Evolutionary conservation across 2,888 invertebrate genomes (phyloP).

Genomic region (Cetonia aurata): DNA sequence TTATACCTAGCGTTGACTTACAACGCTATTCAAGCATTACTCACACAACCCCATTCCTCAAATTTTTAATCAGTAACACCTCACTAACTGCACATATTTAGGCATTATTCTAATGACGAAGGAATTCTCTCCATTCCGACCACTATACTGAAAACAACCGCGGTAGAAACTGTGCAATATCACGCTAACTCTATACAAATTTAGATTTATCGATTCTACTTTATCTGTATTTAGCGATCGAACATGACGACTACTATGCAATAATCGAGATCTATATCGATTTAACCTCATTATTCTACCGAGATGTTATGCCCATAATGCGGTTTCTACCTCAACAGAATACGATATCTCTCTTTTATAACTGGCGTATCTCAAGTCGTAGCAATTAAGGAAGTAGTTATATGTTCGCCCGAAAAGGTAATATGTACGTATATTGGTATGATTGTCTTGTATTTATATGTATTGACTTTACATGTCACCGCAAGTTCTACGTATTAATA

Average conservation of each 20-base stretch:
- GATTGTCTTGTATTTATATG: not conserved
- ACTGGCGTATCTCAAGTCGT: constrained; percentile 19
- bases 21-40: no score
- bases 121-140: not conserved
- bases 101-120: no score
- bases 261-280: constrained; percentile 51
- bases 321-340: constrained; percentile 14
- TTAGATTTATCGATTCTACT: constrained; percentile 48
- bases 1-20: no score
- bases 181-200: constrained; percentile 12
- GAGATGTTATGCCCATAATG: constrained; percentile 9
- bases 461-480: constrained; percentile 9
- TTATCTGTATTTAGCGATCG: constrained; percentile 53
- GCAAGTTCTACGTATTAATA: constrained; percentile 19
- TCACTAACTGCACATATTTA: no score
- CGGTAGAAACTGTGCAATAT: constrained; percentile 11
- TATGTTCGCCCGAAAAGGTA: constrained; percentile 7
- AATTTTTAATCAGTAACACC: no score
- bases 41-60: no score
- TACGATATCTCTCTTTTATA: constrained; percentile 20
- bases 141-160: not conserved
- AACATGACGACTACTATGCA: constrained; percentile 53
- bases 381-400: constrained; percentile 27
- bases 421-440: not conserved
- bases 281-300: constrained; percentile 28